Evolutionary conservation across 1,140 invertebrate species (phyloP), one percentile per base, ranked within the genome.

Genomic region (Chionoecetes opilio): DNA sequence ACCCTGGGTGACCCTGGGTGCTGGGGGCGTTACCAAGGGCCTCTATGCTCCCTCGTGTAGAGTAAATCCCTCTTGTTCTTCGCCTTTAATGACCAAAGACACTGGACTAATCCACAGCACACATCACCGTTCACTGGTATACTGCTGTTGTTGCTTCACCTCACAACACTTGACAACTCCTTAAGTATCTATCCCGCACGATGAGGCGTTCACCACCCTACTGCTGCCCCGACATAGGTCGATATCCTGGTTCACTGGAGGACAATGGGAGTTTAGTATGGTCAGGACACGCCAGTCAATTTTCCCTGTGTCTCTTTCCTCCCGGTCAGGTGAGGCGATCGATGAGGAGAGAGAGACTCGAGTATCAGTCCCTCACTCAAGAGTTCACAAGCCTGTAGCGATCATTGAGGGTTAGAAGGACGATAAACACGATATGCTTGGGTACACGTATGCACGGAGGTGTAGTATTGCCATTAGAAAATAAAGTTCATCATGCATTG

Each of bases 361-460:
- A 75, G 63, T 75, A 75, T 75, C 63, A 75, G 63, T 75, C 63
- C n/a, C n/a, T 75, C 63, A 26, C 26, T 75, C 63, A 75, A 75
- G 63, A 75, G 63, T 75, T 75, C 21, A 21, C 63, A 75, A 75
- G 63, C 63, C 63, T 75, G 63, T 75, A 21, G 63, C 63, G n/a
- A n/a, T 75, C 1, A n/a, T 75, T 26, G 63, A n/a, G 8, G 63
- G 21, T 75, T 26, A 75, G n/a, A 75, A 75, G 63, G 21, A 26
- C 63, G n/a, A 75, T 75, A 75, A 75, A 75, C 63, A 75, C 21
- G 9, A 75, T 75, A 21, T n/a, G 26, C 11, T 6, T 75, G 63
- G 6, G 63, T 17, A n/a, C 21, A 75, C 63, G n/a, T n/a, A 11
- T 75, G 63, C 63, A 75, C 2, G 11, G n/a, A 75, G n/a, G 26